A percentile compares a stretch with the other conserved stretches of the same genome.
phyloP scores from a whole-genome alignment of 2,113 vertebrate species.

The Microtus ochrogaster region DNA sequence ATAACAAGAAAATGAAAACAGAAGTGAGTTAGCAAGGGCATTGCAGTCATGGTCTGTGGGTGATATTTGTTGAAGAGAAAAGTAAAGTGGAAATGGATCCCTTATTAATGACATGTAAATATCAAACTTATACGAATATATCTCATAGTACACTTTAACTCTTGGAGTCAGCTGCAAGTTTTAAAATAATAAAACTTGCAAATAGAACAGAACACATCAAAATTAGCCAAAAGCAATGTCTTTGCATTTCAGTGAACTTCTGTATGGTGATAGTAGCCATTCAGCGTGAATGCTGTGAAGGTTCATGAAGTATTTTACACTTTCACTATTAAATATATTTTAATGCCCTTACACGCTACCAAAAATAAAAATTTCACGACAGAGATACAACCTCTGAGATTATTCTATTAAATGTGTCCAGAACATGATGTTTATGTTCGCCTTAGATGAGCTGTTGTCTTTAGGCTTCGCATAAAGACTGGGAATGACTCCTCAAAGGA shows the following conservation, averaged over 20 bases:
- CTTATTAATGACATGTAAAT: neutral
- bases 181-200: neutral
- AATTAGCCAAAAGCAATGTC: neutral
- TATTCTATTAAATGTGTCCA: neutral
- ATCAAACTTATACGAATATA: neutral
- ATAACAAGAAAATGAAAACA: constrained; percentile 28
- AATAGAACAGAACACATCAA: neutral
- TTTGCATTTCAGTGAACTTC: neutral
- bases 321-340: neutral
- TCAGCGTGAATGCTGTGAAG: neutral
- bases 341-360: neutral
- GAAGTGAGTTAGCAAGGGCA: neutral
- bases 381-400: neutral
- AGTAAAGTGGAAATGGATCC: neutral
- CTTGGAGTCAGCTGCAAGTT: neutral
- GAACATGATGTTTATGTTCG: neutral
- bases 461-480: neutral
- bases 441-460: neutral
- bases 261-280: neutral
- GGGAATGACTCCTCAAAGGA: neutral
- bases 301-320: neutral
- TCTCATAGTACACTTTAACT: neutral
- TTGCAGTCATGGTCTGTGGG: constrained; percentile 5
- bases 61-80: neutral
- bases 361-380: neutral